A percentile compares a stretch with the other conserved stretches of the same genome.
phyloP scores from a whole-genome alignment of 2,888 invertebrate genomes.

The Thereva unica region DNA sequence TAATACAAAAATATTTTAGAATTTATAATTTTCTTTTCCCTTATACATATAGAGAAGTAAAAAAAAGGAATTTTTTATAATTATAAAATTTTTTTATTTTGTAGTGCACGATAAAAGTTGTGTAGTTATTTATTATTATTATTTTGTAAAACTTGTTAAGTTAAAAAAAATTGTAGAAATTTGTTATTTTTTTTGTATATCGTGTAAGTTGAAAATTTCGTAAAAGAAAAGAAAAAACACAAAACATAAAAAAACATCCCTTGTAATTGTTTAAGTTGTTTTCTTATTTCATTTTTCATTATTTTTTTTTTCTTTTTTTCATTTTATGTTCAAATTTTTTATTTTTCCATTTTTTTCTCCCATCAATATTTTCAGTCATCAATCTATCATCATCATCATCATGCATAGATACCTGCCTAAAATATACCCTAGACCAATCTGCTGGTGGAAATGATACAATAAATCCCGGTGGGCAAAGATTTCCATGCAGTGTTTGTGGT shows the following conservation, averaged over 20 bases:
- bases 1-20: constrained; percentile 9
- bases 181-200: not conserved
- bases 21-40: constrained; percentile 9
- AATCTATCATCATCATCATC: constrained; percentile 16
- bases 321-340: constrained; percentile 31
- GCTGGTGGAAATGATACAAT: constrained; percentile 35
- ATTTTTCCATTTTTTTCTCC: constrained; percentile 29
- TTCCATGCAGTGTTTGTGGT: constrained; percentile 62
- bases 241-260: not conserved
- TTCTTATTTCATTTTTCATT: constrained; percentile 2
- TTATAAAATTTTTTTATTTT: not conserved
- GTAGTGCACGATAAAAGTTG: constrained; percentile 20
- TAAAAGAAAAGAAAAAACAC: no score
- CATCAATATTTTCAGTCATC: constrained; percentile 20
- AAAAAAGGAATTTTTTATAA: not conserved
- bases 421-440: constrained; percentile 43
- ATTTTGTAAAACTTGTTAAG: constrained; percentile 7
- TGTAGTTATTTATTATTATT: no score
- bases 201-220: no score
- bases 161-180: not conserved
- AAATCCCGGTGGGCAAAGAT: constrained; percentile 52
- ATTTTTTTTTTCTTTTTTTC: constrained; percentile 12
- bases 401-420: constrained; percentile 29
- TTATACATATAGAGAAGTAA: not conserved
- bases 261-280: constrained; percentile 15